Conservation (phyloP, 1,140 invertebrate species). For the Danaus melanippus region DNA sequence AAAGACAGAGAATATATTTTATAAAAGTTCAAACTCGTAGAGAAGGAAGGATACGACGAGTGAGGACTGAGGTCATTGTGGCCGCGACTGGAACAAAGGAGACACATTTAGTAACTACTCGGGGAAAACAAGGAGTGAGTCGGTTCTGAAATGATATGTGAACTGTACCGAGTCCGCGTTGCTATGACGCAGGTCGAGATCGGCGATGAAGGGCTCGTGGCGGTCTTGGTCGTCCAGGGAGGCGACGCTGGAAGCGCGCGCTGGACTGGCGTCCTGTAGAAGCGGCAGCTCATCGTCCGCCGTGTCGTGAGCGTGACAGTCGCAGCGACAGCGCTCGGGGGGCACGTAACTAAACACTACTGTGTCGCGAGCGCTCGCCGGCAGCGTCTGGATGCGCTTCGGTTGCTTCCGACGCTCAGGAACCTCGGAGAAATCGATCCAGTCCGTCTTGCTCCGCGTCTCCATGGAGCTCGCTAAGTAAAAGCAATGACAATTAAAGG, state of each 20-base stretch:
- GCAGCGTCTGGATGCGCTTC: conserved; percentile 85
- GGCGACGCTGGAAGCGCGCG: no score
- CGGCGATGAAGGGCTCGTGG: conserved; percentile 34
- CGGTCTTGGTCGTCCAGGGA: conserved; percentile 26
- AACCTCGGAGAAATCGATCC: conserved; percentile 90
- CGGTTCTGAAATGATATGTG: no score
- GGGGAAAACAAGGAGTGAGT: no score
- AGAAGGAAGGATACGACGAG: conserved; percentile 11
- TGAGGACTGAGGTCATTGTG: conserved; percentile 33
- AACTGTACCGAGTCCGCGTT: conserved; percentile 18
- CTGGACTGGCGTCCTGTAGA: no score
- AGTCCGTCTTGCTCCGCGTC: conserved; percentile 71
- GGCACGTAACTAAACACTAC: conserved; percentile 83
- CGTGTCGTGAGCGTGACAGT: conserved; percentile 79
- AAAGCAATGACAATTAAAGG: background rate
- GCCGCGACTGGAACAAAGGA: conserved; percentile 20
- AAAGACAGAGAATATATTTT: conserved; percentile 40
- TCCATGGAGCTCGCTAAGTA: conserved; percentile 49
- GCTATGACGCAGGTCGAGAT: conserved; percentile 28
- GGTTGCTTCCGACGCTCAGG: conserved; percentile 84
- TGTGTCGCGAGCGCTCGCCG: conserved; percentile 59
- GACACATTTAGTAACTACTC: background rate
- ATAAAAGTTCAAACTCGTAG: conserved; percentile 40
- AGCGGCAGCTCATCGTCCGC: conserved; percentile 45
- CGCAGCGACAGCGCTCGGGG: conserved; percentile 87